Evolutionary conservation across 2,888 invertebrate species (phyloP), one percentile per base, ranked within the genome.

Genomic region (Drosophila prolongata): DNA sequence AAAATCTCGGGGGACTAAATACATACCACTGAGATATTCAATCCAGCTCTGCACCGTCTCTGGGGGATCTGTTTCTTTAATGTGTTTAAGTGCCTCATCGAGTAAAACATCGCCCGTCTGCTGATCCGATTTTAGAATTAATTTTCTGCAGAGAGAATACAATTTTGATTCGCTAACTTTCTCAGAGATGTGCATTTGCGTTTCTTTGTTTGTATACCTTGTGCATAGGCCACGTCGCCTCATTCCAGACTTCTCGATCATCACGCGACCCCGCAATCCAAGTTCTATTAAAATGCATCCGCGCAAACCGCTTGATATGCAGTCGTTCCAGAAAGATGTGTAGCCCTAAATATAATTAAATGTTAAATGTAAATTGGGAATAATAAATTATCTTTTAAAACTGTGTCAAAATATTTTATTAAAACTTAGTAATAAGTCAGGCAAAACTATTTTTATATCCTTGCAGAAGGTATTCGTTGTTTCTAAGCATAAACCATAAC

Each of bases 251-350:
- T 96, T 96, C 93, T 99, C 99, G 88, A 99, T 93, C 93, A 99
- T 99, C 69, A 99, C 95, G 70, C 99, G 96, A 49, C 98, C 98
- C 87, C 99, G 94, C 75, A 99, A 93, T 10, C 98, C 98, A 87
- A 99, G 94, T 93, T 99, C 99, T 80, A 99, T 98, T 84, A 99
- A 94, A 91, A 99, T 99, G 93, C 99, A 99, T 75, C 99, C 99
- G 89, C 99, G 95, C 76, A 99, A 94, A 46, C 99, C 99, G 90
- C 98, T 98, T 82, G 99, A 99, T 94, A 99, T 99, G 93, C 99
- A 99, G 93, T 99, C 99, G 93, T 99, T 99, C 99, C 99, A 99
- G 94, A 99, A 99, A 62, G 99, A 99, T 91, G 99, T 99, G 94
- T 99, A 99, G 77, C 99, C 99, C 98, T 98, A 40, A 56, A 34